Evolutionary conservation across 2,888 invertebrate genomes (phyloP).

Genomic region (Fragum whitleyi): DNA sequence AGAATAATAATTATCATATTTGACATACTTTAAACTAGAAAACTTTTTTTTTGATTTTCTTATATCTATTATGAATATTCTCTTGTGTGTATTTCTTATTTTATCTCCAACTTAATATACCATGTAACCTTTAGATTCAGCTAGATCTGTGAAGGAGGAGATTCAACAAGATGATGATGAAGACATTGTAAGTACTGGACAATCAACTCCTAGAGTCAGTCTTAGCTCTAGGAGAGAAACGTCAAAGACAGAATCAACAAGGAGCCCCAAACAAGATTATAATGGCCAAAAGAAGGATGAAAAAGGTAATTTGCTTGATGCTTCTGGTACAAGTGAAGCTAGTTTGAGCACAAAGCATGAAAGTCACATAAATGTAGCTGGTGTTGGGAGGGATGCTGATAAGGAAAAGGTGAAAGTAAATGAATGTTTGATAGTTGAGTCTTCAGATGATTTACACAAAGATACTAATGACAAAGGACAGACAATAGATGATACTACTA

Average conservation of each 20-base stretch:
- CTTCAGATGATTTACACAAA: background rate
- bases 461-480: slow-evolving; percentile 6
- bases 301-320: slow-evolving; percentile 51
- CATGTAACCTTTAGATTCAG: slow-evolving; percentile 50
- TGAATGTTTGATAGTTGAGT: background rate
- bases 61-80: no score
- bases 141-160: slow-evolving; percentile 55
- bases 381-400: background rate
- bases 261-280: slow-evolving; percentile 1
- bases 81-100: no score
- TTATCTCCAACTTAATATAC: no score
- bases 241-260: slow-evolving; percentile 11
- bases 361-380: slow-evolving; percentile 7
- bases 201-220: slow-evolving; percentile 52
- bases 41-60: no score
- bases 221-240: slow-evolving; percentile 32
- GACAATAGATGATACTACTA: background rate
- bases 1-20: no score
- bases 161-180: slow-evolving; percentile 51
- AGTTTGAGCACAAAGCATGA: slow-evolving; percentile 31
- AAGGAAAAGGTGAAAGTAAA: background rate
- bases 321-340: slow-evolving; percentile 38
- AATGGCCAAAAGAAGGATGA: slow-evolving; percentile 18
- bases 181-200: slow-evolving; percentile 56
- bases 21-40: no score